phyloP scores from a whole-genome alignment of 2,888 invertebrate genomes.

The Aporophyla nigra region DNA sequence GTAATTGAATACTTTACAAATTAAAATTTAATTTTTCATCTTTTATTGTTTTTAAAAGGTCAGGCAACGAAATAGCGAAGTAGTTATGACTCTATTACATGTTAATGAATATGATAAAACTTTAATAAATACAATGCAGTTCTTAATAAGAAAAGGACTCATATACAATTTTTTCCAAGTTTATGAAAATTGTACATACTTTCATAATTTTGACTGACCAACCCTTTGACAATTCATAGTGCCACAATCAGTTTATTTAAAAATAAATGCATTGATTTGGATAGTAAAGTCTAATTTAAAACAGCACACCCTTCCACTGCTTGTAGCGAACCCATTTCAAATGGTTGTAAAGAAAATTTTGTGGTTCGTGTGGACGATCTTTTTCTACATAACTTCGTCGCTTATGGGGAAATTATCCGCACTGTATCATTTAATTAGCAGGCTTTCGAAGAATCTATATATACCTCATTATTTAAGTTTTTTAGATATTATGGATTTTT shows the following conservation, averaged over 20 bases:
- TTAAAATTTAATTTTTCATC: background rate
- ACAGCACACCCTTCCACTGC: background rate
- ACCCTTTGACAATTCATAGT: too few species aligned
- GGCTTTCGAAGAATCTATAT: background rate
- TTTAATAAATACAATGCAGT: background rate
- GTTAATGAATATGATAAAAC: slow-evolving; percentile 3
- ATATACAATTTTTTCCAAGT: background rate
- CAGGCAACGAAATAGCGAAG: background rate
- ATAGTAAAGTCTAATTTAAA: background rate
- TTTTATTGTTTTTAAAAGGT: slow-evolving; percentile 13
- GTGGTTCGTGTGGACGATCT: background rate
- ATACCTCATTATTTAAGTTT: background rate
- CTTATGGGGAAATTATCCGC: background rate
- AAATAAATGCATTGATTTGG: too few species aligned
- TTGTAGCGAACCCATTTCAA: background rate
- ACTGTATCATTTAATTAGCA: too few species aligned
- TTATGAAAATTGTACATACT: background rate
- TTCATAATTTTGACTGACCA: too few species aligned
- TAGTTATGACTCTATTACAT: background rate
- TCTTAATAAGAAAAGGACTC: background rate
- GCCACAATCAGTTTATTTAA: too few species aligned
- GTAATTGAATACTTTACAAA: background rate
- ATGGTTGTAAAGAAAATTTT: background rate
- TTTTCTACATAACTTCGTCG: background rate
- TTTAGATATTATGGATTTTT: background rate